phyloP scores from a whole-genome alignment of 2,888 invertebrate genomes.

The Aphodius sticticus region DNA sequence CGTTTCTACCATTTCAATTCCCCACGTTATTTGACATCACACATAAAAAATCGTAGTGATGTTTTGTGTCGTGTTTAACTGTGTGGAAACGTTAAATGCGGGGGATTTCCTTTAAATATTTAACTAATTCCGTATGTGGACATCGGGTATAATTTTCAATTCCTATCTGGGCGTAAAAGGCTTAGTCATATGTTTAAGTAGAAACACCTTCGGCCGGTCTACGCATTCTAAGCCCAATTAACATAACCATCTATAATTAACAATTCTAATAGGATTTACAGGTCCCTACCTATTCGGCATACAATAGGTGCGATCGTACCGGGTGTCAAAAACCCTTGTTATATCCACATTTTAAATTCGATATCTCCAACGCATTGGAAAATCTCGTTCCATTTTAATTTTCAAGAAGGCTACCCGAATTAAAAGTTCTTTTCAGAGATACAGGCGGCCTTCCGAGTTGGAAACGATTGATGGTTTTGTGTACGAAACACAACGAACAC shows the following conservation, averaged over 20 bases:
- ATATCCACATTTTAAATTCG: neutral
- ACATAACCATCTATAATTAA: neutral
- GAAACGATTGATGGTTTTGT: neutral
- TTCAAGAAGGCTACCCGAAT: neutral
- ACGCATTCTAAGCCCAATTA: neutral
- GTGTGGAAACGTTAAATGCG: neutral
- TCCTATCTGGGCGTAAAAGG: neutral
- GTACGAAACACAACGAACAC: neutral
- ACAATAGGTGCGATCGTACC: neutral
- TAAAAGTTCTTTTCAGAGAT: neutral
- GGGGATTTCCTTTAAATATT: neutral
- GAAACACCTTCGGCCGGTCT: no score
- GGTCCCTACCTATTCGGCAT: neutral
- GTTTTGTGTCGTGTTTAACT: no score
- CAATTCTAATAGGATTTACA: neutral
- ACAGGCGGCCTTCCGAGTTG: neutral
- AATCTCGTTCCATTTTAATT: neutral
- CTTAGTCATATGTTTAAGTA: neutral
- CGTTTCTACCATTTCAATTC: no score
- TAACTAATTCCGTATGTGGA: neutral
- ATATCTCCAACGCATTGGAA: no score
- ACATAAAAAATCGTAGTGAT: no score
- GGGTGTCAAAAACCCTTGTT: neutral
- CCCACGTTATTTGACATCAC: no score
- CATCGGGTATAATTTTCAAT: neutral